Evolutionary conservation across 1,140 invertebrate species (phyloP).

Genomic region (Drosophila subpulchrella): DNA sequence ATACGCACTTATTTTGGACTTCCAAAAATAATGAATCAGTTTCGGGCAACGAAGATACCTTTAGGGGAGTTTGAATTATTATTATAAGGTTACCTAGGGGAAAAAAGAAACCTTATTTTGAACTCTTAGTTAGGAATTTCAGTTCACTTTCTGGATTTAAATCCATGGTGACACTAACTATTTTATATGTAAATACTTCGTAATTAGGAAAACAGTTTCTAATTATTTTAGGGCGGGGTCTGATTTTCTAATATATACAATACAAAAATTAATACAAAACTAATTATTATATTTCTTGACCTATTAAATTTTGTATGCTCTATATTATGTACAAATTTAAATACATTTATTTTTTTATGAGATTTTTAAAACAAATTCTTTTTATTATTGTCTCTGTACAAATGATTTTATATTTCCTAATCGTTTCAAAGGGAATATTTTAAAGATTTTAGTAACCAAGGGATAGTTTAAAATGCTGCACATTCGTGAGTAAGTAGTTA

Average conservation of each 20-base stretch:
- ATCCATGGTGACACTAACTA: too few relatives aligned
- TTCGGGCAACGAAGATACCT: background rate
- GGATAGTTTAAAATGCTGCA: slow-evolving; percentile 18
- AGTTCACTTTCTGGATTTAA: too few relatives aligned
- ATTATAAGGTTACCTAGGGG: background rate
- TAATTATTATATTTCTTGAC: too few relatives aligned
- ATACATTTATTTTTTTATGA: too few relatives aligned
- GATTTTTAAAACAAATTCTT: too few relatives aligned
- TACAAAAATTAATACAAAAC: too few relatives aligned
- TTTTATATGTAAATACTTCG: too few relatives aligned
- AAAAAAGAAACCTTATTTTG: background rate
- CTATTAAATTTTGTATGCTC: too few relatives aligned
- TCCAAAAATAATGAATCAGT: background rate
- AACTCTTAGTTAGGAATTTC: too few relatives aligned
- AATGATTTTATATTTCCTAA: background rate
- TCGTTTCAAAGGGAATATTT: background rate
- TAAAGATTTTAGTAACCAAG: slow-evolving; percentile 9
- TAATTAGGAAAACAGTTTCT: too few relatives aligned
- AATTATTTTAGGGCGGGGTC: background rate
- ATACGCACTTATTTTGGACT: slow-evolving; percentile 23
- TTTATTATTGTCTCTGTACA: background rate
- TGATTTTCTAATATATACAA: too few relatives aligned
- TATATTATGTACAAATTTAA: too few relatives aligned
- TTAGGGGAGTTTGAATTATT: background rate
- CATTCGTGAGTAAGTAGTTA: slow-evolving; percentile 34